Evolutionary conservation across 2,797 vertebrate genomes (phyloP), one percentile per base, ranked within the genome.

Genomic region (Darevskia mixta): DNA sequence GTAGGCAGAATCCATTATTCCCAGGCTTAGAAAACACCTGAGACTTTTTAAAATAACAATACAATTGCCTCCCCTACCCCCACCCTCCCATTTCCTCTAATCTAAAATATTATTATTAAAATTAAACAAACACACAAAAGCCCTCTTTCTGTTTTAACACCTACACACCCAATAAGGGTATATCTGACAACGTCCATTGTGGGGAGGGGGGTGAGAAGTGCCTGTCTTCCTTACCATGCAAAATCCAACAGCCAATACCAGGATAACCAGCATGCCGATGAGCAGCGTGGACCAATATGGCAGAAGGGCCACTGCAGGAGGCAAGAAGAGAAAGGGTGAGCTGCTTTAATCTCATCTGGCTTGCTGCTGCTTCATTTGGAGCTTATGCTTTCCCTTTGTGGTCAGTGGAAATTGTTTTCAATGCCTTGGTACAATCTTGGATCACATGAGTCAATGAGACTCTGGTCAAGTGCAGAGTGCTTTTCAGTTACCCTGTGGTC

Each of bases 201-300:
- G 49, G 13, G 49, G 3, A 3, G 45, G 41, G 6, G 6, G 3
- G 49, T 4, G 3, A 5, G 25, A 27, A 27, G 25, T 7, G 75
- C 11, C 41, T 41, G 55, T 9, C 27, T 29, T 43, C 27, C 67
- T 87, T 87, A 87, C 86, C 86, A 81, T 43, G 67, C 32, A 61
- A 58, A 81, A 25, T 43, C 78, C 86, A 8, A 25, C 27, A 41
- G 27, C 67, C 78, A 87, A 35, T 27, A 80, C 27, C 27, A 81
- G 27, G 17, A 55, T 58, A 32, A 81, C 32, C 35, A 29, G 10
- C 27, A 87, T 64, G 49, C 78, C 41, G 17, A 72, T 43, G 29
- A 87, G 49, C 35, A 64, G 23, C 25, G 80, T 23, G 27, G 78
- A 73, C 78, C 78, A 87, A 29, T 58, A 81, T 20, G 86, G 49